These are phyloP conservation scores for Aplochiton taeniatus DNA, from an alignment of 2,797 vertebrate species.

Conservation along the genomic window DNA sequence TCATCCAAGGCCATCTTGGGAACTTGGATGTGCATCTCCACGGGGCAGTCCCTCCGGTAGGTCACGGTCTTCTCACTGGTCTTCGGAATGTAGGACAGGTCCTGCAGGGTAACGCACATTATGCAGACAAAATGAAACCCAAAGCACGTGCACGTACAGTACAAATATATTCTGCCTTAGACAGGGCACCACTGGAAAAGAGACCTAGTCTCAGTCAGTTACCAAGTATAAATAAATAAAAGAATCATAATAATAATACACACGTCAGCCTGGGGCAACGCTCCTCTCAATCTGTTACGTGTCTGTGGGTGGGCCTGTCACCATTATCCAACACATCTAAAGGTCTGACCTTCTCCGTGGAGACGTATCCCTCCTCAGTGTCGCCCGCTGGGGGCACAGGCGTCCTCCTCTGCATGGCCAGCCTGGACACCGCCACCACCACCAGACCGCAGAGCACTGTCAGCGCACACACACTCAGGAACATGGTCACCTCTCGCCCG, in stretches of 20 bases:
- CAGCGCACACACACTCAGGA: conserved; percentile 89
- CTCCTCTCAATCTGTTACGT: neutral
- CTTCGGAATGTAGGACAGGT: conserved; percentile 85
- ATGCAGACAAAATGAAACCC: too few species aligned
- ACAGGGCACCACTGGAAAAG: too few species aligned
- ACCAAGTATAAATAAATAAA: too few species aligned
- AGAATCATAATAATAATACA: too few species aligned
- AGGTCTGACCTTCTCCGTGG: conserved; percentile 82
- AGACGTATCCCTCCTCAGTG: conserved; percentile 73
- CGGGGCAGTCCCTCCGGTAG: conserved; percentile 83
- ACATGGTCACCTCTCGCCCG: conserved; percentile 85
- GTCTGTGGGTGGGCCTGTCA: neutral
- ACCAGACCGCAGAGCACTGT: conserved; percentile 90
- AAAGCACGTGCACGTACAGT: too few species aligned
- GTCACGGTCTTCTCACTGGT: conserved; percentile 91
- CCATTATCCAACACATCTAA: too few species aligned
- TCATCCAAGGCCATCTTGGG: conserved; percentile 85
- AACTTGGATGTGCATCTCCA: conserved; percentile 89
- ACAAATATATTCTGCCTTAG: too few species aligned
- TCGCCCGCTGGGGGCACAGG: conserved; percentile 70
- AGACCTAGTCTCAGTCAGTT: too few species aligned
- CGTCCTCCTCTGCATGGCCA: conserved; percentile 81
- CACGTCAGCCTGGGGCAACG: too few species aligned
- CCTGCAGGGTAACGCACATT: conserved; percentile 68
- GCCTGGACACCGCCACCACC: conserved; percentile 84